Evolutionary conservation across 2,797 vertebrate species (phyloP), one percentile per base, ranked within the genome.

Genomic region (Pteronotus mesoamericanus): DNA sequence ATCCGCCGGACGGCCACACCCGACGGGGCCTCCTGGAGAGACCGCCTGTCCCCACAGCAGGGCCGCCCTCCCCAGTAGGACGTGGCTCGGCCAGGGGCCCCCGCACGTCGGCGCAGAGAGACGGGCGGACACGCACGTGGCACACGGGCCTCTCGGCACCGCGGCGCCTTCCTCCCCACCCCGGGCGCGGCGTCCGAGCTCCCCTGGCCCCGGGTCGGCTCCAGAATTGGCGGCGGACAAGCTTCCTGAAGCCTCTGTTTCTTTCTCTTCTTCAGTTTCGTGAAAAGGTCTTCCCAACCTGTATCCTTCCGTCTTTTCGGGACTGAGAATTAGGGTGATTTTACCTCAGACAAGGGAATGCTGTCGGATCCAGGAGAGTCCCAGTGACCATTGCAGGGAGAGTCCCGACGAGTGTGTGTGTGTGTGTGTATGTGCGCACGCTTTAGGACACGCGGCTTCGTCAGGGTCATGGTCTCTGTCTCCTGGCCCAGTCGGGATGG

Each of bases 381-480:
- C 7, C 34, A n/a, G n/a, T n/a, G n/a, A n/a, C n/a, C n/a, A n/a
- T n/a, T n/a, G n/a, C n/a, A n/a, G n/a, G 9, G 48, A 46, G 34
- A 44, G 29, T 32, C 10, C 7, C 34, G n/a, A 9, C 2, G 34
- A 19, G 69, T 15, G 21, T 42, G 34, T 2, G 2, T 6, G 6
- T 18, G 61, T 15, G 51, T 3, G 59, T 32, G 32, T 32, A 32
- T 64, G 59, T 18, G 15, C 9, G 19, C 14, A 32, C 6, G 7
- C 24, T 14, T 34, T 26, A 7, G 14, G 2, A 1, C 32, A 2
- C 0, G 0, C 37, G 51, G 12, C n/a, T 21, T 44, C 34, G 22
- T 32, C 3, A 5, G 22, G 1, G 37, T 3, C 8, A 22, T 0
- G 0, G 12, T 22, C 0, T 0, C 4, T 1, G 1, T 3, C 19